Conservation (phyloP, 1,140 invertebrate species). For the Zaprionus tsacasi region DNA sequence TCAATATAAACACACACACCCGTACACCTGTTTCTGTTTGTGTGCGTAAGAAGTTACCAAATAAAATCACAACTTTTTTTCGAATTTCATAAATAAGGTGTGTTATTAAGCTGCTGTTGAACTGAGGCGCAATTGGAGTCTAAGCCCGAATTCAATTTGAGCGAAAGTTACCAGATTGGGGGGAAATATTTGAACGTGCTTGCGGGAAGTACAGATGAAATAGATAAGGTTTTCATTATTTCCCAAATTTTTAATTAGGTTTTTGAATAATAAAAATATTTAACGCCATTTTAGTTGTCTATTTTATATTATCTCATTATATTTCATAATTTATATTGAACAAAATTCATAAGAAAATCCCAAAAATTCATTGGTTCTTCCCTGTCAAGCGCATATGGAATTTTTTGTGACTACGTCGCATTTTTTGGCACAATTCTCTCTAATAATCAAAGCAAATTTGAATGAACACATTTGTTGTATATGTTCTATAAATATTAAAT, state of each 20-base stretch:
- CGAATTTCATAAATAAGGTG: conserved; percentile 22
- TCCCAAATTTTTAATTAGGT: too few species aligned
- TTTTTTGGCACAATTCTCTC: conserved; percentile 9
- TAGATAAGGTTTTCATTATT: too few species aligned
- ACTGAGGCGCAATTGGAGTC: background rate
- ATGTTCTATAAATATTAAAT: conserved; percentile 17
- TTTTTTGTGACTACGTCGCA: background rate
- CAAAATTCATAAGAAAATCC: background rate
- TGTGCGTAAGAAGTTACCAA: conserved; percentile 23
- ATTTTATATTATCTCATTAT: background rate
- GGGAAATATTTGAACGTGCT: background rate
- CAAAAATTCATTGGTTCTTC: background rate
- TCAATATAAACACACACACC: conserved; percentile 28
- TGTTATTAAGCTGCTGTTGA: conserved; percentile 22
- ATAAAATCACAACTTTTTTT: conserved; percentile 26
- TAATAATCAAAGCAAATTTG: background rate
- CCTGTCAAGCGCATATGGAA: background rate
- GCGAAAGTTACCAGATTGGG: background rate
- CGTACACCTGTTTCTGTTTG: conserved; percentile 5
- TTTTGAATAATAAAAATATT: too few species aligned
- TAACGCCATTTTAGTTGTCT: too few species aligned
- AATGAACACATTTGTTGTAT: background rate
- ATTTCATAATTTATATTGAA: background rate
- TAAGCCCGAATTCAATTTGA: conserved; percentile 12
- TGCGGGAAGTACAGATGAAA: too few species aligned